Base-by-base conservation (phyloP, 2,888 invertebrate genomes). In the Baronia brevicornis region DNA sequence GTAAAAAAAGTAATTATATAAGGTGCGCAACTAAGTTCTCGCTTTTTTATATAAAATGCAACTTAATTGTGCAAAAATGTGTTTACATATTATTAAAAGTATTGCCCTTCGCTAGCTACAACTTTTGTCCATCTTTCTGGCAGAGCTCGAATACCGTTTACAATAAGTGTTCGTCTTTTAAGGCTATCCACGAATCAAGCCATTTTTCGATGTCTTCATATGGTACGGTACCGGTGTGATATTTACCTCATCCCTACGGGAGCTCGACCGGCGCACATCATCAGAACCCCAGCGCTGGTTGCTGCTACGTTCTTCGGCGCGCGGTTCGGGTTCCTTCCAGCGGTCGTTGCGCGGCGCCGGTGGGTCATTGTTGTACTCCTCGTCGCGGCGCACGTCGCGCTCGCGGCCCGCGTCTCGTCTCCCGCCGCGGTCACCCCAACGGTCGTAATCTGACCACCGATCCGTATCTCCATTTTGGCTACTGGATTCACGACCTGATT, bases 271-370 rank as follows among this genome's bases (percentile, higher is more conserved):
- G 42, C 82, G 82, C 51, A 80, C 82, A 44, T 80, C 82, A 46
- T 82, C 82, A 27, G 79, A 73, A 41, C 61, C 60, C 80, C 82
- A 79, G 51, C 82, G 75, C 43, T 75, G 64, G 51, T 61, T 65
- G 51, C 46, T 66, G 52, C 51, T 45, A 44, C 84, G 74, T 10
- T 79, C 75, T 29, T 78, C 74, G 34, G 59, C 33, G 49, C 75
- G 68, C 43, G 74, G 79, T 64, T 84, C 79, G 44, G 85, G 85
- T 64, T 87, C 87, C 69, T 87, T 87, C 87, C 87, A 89, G 51
- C 90, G 86, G 60, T 89, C 88, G 71, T 89, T 89, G 55, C 82
- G 71, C 54, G 82, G 77, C 61, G 63, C 57, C 48, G 79, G 73
- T 48, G 86, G 73, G 54, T 79, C 79, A 54, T 49, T 55, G 44